Conservation (phyloP, 2,113 vertebrate species). For the Telmatochromis sp. region DNA sequence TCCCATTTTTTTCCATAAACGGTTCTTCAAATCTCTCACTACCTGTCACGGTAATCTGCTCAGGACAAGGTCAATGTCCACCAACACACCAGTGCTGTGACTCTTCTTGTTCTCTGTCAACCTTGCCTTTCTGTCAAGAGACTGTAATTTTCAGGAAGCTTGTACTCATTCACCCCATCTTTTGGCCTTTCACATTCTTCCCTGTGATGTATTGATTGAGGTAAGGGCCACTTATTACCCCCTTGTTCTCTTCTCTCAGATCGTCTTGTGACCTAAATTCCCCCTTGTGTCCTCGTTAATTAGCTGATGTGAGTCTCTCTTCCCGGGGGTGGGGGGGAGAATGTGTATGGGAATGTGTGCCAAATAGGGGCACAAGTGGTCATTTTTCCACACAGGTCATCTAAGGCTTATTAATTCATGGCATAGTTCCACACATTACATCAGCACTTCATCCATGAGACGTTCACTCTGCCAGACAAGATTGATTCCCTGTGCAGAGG, state of each 20-base stretch:
- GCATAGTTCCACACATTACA: conserved; percentile 34
- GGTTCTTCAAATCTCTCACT: neutral
- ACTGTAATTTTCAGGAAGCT: conserved; percentile 8
- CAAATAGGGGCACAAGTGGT: conserved; percentile 16
- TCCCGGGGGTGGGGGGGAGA: neutral
- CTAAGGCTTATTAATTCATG: conserved; percentile 37
- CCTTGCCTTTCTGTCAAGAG: neutral
- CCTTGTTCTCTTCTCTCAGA: neutral
- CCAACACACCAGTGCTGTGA: neutral
- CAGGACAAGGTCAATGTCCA: neutral
- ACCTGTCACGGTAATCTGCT: conserved; percentile 4
- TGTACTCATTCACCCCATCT: neutral
- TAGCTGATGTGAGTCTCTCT: conserved; percentile 16
- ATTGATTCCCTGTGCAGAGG: conserved; percentile 9
- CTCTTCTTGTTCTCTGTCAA: neutral
- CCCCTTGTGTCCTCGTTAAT: conserved; percentile 46
- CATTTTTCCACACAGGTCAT: neutral
- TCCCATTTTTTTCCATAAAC: neutral
- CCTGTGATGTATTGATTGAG: conserved; percentile 32
- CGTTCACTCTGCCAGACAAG: conserved; percentile 7
- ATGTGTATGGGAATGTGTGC: neutral
- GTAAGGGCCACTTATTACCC: neutral
- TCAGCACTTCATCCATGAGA: conserved; percentile 32
- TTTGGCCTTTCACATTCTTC: neutral
- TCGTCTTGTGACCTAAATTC: conserved; percentile 34